Base-by-base conservation (phyloP, 1,140 invertebrate genomes). In the Drosophila arawakana region DNA sequence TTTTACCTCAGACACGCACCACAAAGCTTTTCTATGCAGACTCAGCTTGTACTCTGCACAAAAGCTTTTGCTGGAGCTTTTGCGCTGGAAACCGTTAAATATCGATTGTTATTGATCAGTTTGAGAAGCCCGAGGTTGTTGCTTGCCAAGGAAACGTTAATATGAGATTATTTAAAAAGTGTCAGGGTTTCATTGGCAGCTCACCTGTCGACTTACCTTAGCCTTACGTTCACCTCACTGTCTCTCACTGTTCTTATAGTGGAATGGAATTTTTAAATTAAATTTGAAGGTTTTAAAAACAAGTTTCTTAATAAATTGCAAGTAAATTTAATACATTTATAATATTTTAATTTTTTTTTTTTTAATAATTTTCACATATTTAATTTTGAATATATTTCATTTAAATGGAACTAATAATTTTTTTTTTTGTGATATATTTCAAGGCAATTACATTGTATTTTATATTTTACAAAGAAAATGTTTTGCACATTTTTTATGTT, bases 81-180 rank as follows among this genome's bases (percentile, higher is more conserved):
- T 7, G 3, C 2, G 6, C 10, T 8, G 11, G 2, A 10, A 11
- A 4, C 46, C 46, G 62, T 49, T 67, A 35, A n/a, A 35, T 13
- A 61, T 55, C 65, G 65, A 74, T 70, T 73, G 34, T 43, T 79
- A 81, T 81, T 75, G 80, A 81, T 76, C 80, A 59, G 47, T 65
- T 73, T 71, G 61, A 66, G 52, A 37, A 60, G 18, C 37, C n/a
- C n/a, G 13, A 83, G 66, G 67, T 68, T 61, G 41, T 30, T 61
- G 72, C 50, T 76, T 80, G 65, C 43, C 59, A 63, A 71, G 18
- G 70, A 49, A 39, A 18, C 70, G 60, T 60, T 67, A 83, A 67
- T 83, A 50, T 60, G 52, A 50, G 57, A 63, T 37, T 10, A 30
- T 39, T 11, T 60, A 60, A 71, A 57, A 37, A 30, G 43, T 74